Conservation (phyloP, 2,797 vertebrate genomes). For the Enteromius trimaculatus region DNA sequence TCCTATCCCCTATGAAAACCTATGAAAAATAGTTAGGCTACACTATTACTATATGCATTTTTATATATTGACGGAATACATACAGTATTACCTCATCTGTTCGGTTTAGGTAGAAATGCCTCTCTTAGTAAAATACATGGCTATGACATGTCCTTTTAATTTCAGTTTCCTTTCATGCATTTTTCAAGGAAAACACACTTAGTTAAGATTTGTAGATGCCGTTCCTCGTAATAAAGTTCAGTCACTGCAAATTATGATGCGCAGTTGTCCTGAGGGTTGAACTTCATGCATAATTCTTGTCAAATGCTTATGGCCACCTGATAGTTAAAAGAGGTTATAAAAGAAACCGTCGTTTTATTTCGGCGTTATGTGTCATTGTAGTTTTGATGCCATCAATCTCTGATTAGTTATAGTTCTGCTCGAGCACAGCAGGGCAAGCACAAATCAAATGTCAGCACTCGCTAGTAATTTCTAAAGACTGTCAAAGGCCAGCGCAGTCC, state of each 20-base stretch:
- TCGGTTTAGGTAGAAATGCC: conserved; percentile 14
- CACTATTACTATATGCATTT: conserved; percentile 40
- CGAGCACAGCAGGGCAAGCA: conserved; percentile 40
- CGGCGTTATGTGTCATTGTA: conserved; percentile 34
- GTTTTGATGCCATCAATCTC: conserved; percentile 56
- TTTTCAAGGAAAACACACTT: conserved; percentile 65
- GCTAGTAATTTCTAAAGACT: conserved; percentile 72
- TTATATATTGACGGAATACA: conserved; percentile 48
- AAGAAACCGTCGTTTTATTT: conserved; percentile 55
- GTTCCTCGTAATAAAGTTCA: conserved; percentile 71
- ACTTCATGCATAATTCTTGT: conserved; percentile 73
- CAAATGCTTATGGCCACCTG: conserved; percentile 67
- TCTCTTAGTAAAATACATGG: conserved; percentile 5
- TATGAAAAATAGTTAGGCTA: conserved; percentile 38
- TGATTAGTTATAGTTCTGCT: conserved; percentile 55
- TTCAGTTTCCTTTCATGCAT: conserved; percentile 24
- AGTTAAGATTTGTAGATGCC: conserved; percentile 68
- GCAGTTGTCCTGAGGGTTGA: conserved; percentile 69
- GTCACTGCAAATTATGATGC: conserved; percentile 69
- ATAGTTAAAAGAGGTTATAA: conserved; percentile 62
- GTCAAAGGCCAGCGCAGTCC: conserved; percentile 76
- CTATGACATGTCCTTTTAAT: conserved; percentile 9
- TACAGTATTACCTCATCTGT: conserved; percentile 27
- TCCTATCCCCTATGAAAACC: conserved; percentile 42
- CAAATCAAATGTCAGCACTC: conserved; percentile 67